Evolutionary conservation across 2,113 vertebrate species (phyloP).

Genomic region (Perognathus longimembris): DNA sequence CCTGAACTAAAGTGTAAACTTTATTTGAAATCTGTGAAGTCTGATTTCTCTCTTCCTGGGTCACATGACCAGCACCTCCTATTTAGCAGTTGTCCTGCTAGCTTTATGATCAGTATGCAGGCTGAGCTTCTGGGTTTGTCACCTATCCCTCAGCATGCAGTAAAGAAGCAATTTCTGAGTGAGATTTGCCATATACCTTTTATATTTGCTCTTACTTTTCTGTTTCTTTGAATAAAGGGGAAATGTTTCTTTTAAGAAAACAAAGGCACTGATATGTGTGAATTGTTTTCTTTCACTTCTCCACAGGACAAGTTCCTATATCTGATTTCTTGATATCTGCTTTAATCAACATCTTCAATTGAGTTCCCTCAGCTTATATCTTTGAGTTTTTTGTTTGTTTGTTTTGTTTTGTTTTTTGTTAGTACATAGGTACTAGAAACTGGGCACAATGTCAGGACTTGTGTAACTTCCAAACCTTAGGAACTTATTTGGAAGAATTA

Average conservation of each 20-base stretch:
- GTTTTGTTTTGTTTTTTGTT: not conserved
- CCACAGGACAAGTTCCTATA: not conserved
- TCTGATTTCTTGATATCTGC: not conserved
- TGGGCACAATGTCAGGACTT: not conserved
- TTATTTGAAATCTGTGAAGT: not conserved
- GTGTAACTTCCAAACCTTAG: not conserved
- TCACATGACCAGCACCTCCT: not conserved
- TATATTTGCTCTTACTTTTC: not conserved
- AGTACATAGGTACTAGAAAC: not conserved
- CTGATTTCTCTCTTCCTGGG: not conserved
- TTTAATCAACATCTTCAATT: not conserved
- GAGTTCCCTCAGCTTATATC: too few species aligned
- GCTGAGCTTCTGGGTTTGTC: not conserved
- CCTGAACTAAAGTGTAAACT: not conserved
- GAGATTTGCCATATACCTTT: not conserved
- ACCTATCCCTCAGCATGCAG: not conserved
- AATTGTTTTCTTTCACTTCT: not conserved
- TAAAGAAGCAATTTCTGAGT: not conserved
- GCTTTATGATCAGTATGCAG: not conserved
- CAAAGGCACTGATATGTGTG: not conserved
- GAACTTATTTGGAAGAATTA: not conserved
- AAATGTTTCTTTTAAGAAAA: not conserved
- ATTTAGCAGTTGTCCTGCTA: not conserved
- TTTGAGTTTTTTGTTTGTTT: too few species aligned
- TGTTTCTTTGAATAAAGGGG: constrained; percentile 28